Conservation (phyloP, 2,888 invertebrate species). For the Tetragonula carbonaria region DNA sequence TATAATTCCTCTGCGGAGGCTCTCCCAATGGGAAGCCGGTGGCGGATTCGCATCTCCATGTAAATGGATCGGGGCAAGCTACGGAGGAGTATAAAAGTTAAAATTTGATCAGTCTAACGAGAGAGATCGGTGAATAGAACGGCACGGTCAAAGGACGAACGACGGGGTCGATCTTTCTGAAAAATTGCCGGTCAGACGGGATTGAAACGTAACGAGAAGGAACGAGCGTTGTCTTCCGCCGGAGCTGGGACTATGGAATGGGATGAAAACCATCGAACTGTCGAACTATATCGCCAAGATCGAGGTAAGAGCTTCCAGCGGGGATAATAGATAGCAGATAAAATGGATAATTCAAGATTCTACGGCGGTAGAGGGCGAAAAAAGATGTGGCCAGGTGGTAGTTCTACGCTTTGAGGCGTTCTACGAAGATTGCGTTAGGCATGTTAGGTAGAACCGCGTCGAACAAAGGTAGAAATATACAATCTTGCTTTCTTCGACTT, state of each 20-base stretch:
- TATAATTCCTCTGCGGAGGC: neutral
- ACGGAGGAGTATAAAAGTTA: neutral
- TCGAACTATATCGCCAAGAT: slow-evolving; percentile 11
- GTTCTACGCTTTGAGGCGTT: neutral
- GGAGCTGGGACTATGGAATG: slow-evolving; percentile 12
- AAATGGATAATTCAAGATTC: slow-evolving; percentile 16
- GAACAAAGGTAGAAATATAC: too few relatives aligned
- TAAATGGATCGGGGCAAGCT: neutral
- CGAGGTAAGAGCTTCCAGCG: neutral
- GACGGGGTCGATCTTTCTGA: slow-evolving; percentile 19
- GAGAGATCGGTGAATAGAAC: slow-evolving; percentile 12
- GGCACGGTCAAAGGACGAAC: neutral
- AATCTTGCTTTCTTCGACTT: too few relatives aligned
- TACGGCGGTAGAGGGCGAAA: neutral
- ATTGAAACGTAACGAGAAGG: slow-evolving; percentile 1
- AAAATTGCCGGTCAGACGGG: slow-evolving; percentile 5
- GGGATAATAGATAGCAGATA: neutral
- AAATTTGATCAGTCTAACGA: slow-evolving; percentile 19
- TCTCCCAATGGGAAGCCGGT: neutral
- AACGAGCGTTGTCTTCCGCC: slow-evolving; percentile 15
- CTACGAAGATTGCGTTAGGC: neutral
- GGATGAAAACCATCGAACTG: slow-evolving; percentile 16
- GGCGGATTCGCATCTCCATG: neutral
- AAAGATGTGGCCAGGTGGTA: neutral
- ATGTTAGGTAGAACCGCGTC: too few relatives aligned